phyloP scores from a whole-genome alignment of 2,113 vertebrate genomes.

The Hypocryptadius cinnamomeus region DNA sequence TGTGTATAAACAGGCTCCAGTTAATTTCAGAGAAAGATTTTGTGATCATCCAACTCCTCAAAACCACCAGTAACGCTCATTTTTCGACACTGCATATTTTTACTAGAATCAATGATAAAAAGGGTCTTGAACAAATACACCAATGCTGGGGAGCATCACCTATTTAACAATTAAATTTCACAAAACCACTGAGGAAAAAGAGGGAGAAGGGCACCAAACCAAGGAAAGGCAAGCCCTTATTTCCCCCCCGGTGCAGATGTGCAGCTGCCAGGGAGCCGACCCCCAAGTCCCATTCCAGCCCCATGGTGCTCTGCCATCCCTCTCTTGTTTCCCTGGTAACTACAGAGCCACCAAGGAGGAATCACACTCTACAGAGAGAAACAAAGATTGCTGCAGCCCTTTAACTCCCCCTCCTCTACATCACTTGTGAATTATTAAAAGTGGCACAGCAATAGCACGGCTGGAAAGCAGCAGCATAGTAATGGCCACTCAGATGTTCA shows the following conservation, averaged over 20 bases:
- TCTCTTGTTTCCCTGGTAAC: constrained; percentile 62
- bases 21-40: neutral
- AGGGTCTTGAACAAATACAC: neutral
- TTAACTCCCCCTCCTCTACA: constrained; percentile 17
- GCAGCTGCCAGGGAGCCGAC: neutral
- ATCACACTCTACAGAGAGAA: neutral
- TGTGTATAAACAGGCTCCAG: neutral
- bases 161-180: neutral
- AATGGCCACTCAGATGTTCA: neutral
- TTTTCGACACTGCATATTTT: neutral
- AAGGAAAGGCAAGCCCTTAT: neutral
- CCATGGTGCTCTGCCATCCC: neutral
- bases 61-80: neutral
- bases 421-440: constrained; percentile 54
- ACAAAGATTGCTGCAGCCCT: constrained; percentile 34
- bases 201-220: neutral
- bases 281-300: constrained; percentile 9
- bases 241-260: neutral
- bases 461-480: neutral
- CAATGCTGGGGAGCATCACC: neutral
- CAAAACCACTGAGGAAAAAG: neutral
- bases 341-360: constrained; percentile 39
- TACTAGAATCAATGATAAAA: neutral
- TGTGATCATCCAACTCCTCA: neutral
- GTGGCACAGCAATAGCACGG: neutral